phyloP scores from a whole-genome alignment of 2,888 invertebrate species.

The Erpobdella octoculata region DNA sequence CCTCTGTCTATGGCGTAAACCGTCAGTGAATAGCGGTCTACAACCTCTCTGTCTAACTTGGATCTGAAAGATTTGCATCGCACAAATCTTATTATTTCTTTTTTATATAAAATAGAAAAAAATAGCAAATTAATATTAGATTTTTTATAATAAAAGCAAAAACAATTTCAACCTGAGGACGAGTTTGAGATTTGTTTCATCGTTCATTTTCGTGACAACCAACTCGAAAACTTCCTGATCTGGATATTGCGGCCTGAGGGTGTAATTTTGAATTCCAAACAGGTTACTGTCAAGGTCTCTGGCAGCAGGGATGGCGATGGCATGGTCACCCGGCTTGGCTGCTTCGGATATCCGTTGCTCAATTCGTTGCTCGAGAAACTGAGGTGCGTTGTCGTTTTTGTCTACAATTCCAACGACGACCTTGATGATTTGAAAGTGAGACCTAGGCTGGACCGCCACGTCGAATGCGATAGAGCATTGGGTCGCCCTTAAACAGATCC shows the following conservation, averaged over 20 bases:
- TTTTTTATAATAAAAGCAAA: too few species aligned
- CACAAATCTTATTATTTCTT: too few species aligned
- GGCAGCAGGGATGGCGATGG: constrained; percentile 18
- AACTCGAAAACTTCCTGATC: background rate
- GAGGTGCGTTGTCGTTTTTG: constrained; percentile 9
- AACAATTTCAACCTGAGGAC: constrained; percentile 32
- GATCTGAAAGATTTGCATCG: background rate
- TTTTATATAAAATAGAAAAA: background rate
- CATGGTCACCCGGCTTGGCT: background rate
- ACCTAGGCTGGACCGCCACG: background rate
- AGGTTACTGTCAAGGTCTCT: constrained; percentile 16
- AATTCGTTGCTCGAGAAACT: background rate
- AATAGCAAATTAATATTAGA: background rate
- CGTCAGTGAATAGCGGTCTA: constrained; percentile 31
- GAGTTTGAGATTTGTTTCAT: constrained; percentile 34
- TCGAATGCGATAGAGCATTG: background rate
- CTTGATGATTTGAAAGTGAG: background rate
- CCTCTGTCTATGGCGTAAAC: constrained; percentile 37
- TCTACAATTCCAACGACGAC: background rate
- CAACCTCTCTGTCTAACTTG: constrained; percentile 35
- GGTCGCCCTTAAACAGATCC: constrained; percentile 1
- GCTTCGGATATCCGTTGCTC: constrained; percentile 8
- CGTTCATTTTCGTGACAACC: constrained; percentile 17
- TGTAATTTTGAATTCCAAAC: background rate
- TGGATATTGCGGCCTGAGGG: background rate